Evolutionary conservation across 1,140 invertebrate species (phyloP).

Genomic region (Drosophila repleta): DNA sequence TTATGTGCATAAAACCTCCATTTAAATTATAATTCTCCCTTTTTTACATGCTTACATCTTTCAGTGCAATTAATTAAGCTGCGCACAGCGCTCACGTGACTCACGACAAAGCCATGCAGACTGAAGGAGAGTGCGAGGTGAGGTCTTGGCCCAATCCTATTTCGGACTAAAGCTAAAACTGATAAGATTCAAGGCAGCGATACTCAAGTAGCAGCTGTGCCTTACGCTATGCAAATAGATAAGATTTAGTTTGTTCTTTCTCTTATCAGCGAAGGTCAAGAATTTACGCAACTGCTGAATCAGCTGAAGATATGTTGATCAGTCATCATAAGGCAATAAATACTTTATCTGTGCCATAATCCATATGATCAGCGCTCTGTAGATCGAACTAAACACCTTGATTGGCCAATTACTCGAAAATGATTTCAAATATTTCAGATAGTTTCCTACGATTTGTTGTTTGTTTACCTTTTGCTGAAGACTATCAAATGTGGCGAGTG

Average conservation of each 20-base stretch:
- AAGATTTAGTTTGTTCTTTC: slow-evolving; percentile 15
- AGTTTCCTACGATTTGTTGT: neutral
- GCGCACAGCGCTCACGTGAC: slow-evolving; percentile 31
- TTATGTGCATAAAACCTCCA: slow-evolving; percentile 48
- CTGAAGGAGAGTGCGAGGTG: neutral
- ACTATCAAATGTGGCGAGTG: neutral
- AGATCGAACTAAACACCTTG: no score
- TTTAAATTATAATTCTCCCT: slow-evolving; percentile 18
- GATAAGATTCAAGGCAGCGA: slow-evolving; percentile 24
- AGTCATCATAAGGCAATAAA: no score
- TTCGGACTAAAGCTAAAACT: neutral
- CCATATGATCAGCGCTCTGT: no score
- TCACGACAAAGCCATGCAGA: neutral
- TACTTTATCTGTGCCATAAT: no score
- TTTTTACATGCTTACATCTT: neutral
- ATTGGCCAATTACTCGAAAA: no score
- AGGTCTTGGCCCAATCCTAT: neutral
- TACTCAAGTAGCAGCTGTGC: neutral
- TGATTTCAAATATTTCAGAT: no score
- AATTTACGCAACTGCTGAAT: neutral
- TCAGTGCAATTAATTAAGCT: slow-evolving; percentile 36
- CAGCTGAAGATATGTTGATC: no score
- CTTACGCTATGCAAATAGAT: slow-evolving; percentile 32
- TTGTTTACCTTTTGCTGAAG: neutral
- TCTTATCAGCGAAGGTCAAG: neutral